Conservation (phyloP, 2,888 invertebrate genomes). For the Volucella inanis region DNA sequence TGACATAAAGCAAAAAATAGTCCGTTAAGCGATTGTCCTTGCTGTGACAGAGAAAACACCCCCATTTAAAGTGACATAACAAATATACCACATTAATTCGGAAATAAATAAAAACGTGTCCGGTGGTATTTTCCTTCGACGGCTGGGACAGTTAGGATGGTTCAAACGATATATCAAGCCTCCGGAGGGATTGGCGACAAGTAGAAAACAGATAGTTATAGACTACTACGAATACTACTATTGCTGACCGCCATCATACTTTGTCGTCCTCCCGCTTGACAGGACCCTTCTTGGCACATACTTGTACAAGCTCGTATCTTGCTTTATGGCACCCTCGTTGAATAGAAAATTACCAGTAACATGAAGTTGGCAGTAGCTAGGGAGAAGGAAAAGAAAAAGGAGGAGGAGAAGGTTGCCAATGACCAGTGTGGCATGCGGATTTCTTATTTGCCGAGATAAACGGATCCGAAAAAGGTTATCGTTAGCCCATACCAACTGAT, state of each 20-base stretch:
- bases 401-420: too few relatives aligned
- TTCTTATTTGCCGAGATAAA: constrained; percentile 64
- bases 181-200: constrained; percentile 5
- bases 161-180: constrained; percentile 52
- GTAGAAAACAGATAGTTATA: constrained; percentile 51
- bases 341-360: constrained; percentile 51
- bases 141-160: constrained; percentile 1
- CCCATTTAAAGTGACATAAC: constrained; percentile 72
- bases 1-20: constrained; percentile 29
- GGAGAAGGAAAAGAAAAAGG: not conserved
- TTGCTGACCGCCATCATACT: constrained; percentile 49
- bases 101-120: constrained; percentile 70
- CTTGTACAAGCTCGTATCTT: constrained; percentile 6
- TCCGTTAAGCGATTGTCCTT: constrained; percentile 70
- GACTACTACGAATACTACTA: not conserved
- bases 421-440: not conserved
- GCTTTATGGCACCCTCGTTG: constrained; percentile 52
- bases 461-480: constrained; percentile 70
- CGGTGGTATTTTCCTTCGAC: constrained; percentile 52
- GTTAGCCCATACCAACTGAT: constrained; percentile 30
- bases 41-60: constrained; percentile 56
- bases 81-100: constrained; percentile 73
- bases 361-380: constrained; percentile 2
- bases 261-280: not conserved
- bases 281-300: not conserved